Conservation (phyloP, 1,140 invertebrate species). For the Euglossa dilemma region DNA sequence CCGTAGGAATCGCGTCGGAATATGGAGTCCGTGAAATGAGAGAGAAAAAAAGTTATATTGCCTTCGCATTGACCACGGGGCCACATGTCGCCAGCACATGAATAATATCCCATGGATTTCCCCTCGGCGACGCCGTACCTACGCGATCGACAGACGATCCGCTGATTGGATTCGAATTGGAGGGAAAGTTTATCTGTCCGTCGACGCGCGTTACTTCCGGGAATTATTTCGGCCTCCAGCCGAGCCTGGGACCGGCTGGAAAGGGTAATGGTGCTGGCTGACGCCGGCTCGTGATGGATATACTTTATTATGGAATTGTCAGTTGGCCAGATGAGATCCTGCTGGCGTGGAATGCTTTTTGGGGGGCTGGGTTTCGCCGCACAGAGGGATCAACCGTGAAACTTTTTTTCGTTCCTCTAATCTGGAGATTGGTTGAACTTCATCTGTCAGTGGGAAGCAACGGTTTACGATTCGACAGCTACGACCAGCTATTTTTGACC, state of each 20-base stretch:
- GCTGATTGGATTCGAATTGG: constrained; percentile 78
- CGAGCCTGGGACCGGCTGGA: not conserved
- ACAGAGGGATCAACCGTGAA: not conserved
- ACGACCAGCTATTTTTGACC: too few relatives aligned
- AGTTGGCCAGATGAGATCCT: constrained; percentile 24
- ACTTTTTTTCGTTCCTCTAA: not conserved
- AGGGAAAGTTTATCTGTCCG: constrained; percentile 60
- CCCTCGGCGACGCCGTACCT: constrained; percentile 25
- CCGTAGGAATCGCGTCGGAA: not conserved
- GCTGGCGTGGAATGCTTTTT: not conserved
- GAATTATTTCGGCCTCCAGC: constrained; percentile 41
- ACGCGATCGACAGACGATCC: constrained; percentile 57
- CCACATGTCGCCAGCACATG: constrained; percentile 70
- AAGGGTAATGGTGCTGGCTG: constrained; percentile 30
- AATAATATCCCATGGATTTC: constrained; percentile 73
- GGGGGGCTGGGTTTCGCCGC: not conserved
- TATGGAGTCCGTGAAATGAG: not conserved
- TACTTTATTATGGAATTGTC: constrained; percentile 40
- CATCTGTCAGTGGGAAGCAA: too few relatives aligned
- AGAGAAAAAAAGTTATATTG: constrained; percentile 72
- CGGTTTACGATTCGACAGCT: too few relatives aligned
- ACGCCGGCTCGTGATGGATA: not conserved
- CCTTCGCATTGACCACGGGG: constrained; percentile 69
- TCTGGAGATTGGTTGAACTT: too few relatives aligned
- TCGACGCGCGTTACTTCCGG: constrained; percentile 54